Evolutionary conservation across 1,140 invertebrate genomes (phyloP).

Genomic region (Drosophila equinoxialis): DNA sequence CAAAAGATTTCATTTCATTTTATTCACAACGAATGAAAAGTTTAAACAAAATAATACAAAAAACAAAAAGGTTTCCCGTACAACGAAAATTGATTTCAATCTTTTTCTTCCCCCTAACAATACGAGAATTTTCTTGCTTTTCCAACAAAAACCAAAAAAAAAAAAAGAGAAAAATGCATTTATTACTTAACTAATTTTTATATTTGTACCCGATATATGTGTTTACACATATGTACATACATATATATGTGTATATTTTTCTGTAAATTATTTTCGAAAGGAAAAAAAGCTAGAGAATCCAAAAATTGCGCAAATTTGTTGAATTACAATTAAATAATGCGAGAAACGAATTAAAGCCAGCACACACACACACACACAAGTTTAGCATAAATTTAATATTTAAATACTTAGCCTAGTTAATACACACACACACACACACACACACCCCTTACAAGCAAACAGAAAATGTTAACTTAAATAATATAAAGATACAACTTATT

Average conservation of each 20-base stretch:
- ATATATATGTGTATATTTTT: constrained; percentile 58
- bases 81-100: constrained; percentile 78
- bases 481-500: constrained; percentile 48
- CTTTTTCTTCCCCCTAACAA: constrained; percentile 31
- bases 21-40: constrained; percentile 15
- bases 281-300: constrained; percentile 82
- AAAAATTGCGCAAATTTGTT: constrained; percentile 63
- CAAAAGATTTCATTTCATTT: constrained; percentile 20
- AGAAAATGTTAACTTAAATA: constrained; percentile 68
- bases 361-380: constrained; percentile 37
- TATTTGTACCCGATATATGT: constrained; percentile 51
- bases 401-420: constrained; percentile 72
- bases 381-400: constrained; percentile 79
- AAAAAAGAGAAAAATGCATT: constrained; percentile 65
- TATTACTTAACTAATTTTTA: constrained; percentile 82
- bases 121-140: constrained; percentile 65
- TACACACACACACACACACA: constrained; percentile 29
- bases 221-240: constrained; percentile 28
- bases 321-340: constrained; percentile 61
- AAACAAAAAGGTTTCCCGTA: constrained; percentile 79
- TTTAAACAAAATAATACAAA: constrained; percentile 16
- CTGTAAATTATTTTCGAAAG: constrained; percentile 80
- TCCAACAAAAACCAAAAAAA: constrained; percentile 46
- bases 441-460: constrained; percentile 33
- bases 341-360: constrained; percentile 58